A percentile compares a stretch with the other conserved stretches of the same genome.
Conservation (phyloP, 2,797 vertebrate species). For the Dallia pectoralis region DNA sequence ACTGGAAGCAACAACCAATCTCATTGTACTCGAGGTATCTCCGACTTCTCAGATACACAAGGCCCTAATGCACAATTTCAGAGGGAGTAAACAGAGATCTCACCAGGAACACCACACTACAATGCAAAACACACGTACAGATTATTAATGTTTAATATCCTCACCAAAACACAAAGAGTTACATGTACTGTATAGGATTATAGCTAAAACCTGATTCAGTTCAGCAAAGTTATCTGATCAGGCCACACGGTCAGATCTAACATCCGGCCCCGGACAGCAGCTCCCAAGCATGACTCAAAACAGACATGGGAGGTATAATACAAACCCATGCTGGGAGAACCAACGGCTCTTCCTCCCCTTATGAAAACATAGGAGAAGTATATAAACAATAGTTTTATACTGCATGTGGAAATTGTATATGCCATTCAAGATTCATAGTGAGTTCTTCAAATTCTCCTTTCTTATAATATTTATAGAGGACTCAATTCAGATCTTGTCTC, state of each 20-base stretch:
- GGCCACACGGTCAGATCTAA: slow-evolving; percentile 32
- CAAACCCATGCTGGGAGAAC: background rate
- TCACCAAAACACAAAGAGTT: background rate
- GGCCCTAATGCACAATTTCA: background rate
- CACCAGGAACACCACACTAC: background rate
- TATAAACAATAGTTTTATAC: too few relatives aligned
- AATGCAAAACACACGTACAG: background rate
- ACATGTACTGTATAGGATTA: too few relatives aligned
- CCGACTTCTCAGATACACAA: slow-evolving; percentile 9
- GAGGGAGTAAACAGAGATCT: background rate
- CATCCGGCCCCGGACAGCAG: background rate
- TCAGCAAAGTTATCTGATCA: slow-evolving; percentile 45
- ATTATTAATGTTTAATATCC: background rate
- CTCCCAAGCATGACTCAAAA: too few relatives aligned
- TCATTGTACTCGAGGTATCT: slow-evolving; percentile 7
- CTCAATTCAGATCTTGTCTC: too few relatives aligned
- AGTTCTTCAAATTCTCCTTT: too few relatives aligned
- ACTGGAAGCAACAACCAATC: slow-evolving; percentile 21
- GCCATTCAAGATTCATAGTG: too few relatives aligned
- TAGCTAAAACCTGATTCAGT: slow-evolving; percentile 27
- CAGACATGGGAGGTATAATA: too few relatives aligned
- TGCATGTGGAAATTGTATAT: too few relatives aligned
- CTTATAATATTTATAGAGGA: too few relatives aligned
- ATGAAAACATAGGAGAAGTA: too few relatives aligned
- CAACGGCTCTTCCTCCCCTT: background rate